Evolutionary conservation across 1,140 invertebrate species (phyloP), one percentile per base, ranked within the genome.

Genomic region (Bombus impatiens): DNA sequence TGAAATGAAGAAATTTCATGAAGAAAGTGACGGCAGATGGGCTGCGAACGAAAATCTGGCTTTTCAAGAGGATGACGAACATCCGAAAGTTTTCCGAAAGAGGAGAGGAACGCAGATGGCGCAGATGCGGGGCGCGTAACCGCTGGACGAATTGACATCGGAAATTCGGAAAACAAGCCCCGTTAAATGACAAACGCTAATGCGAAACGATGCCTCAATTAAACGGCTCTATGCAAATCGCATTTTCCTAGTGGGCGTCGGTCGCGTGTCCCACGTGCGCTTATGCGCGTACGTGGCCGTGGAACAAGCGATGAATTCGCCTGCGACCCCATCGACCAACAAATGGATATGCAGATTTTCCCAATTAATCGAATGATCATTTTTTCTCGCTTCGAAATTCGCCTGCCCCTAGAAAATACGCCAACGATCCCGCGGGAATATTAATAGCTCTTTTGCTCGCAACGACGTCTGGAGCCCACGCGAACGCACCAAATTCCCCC

Each of bases 171-270:
- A 89, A 87, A 89, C 87, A 86, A 88, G 84, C 80, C 76, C 71
- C 62, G 70, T 78, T 89, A 82, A 89, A 87, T 89, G 87, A 89
- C 82, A 79, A 86, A 90, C 87, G 84, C 77, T 91, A 88, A 91
- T 92, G 89, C 83, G 78, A 82, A 89, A 83, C 75, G 80, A 89
- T 81, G 67, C 78, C 82, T 77, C 86, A 76, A 87, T 88, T 88
- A 88, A 88, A 83, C 78, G 76, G 70, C 70, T 62, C 84, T 82
- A 88, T 88, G 87, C 84, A 88, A 88, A 88, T 88, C 84, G 79
- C 79, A 79, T 88, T 88, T 88, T 81, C 84, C 78, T 79, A 68
- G 57, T 25, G 40, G n/a, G 22, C 67, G 35, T 15, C 18, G 15
- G 59, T 15, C 47, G 77, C 67, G 77, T 47, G 65, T 84, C 47